Percentiles rank a stretch among this genome's conserved stretches.
phyloP scores from a whole-genome alignment of 2,888 invertebrate species.

The Liopterus haemorrhoidalis region DNA sequence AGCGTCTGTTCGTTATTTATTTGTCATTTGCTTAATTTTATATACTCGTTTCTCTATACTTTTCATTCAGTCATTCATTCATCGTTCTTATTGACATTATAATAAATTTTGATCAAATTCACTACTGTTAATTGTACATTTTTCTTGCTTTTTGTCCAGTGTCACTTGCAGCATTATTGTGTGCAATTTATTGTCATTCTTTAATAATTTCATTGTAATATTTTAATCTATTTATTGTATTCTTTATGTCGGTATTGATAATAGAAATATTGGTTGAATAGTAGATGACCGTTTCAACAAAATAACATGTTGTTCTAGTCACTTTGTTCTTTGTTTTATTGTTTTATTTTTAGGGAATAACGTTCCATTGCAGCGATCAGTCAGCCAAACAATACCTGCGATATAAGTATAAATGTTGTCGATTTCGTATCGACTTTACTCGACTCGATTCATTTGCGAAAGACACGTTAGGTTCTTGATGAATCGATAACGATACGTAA shows the following conservation, averaged over 20 bases:
- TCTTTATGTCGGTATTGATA: constrained; percentile 38
- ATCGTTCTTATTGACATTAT: no score
- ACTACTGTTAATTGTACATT: constrained; percentile 36
- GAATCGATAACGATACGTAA: no score
- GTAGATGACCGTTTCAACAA: constrained; percentile 32
- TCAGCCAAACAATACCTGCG: no score
- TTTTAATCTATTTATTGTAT: constrained; percentile 45
- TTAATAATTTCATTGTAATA: constrained; percentile 45
- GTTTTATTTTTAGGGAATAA: background rate
- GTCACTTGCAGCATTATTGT: constrained; percentile 47
- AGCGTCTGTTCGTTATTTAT: no score
- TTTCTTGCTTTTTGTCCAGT: constrained; percentile 48
- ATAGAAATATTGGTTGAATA: constrained; percentile 43
- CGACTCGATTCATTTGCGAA: no score
- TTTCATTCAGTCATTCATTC: no score
- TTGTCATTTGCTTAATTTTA: no score
- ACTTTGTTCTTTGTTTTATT: background rate
- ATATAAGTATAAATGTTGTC: constrained; percentile 15
- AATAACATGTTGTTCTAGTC: no score
- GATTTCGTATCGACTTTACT: no score
- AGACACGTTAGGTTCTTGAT: no score
- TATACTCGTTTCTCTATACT: no score
- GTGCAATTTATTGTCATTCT: constrained; percentile 45
- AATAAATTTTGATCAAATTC: no score
- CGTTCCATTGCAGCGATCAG: constrained; percentile 37